Evolutionary conservation across 1,140 invertebrate genomes (phyloP).

Genomic region (Drosophila dunni): DNA sequence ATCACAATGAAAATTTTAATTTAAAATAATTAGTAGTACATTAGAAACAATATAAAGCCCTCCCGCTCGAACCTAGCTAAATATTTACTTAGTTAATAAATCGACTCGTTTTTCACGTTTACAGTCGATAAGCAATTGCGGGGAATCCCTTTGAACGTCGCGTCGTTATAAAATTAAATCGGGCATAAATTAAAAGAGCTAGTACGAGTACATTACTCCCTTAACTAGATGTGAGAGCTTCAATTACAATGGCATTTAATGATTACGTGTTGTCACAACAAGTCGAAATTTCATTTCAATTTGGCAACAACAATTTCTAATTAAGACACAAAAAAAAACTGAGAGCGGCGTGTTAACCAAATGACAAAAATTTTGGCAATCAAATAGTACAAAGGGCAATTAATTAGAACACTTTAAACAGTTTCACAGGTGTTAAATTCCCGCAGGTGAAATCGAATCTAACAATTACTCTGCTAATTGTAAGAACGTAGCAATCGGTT

Average conservation of each 20-base stretch:
- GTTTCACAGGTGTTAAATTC: slow-evolving; percentile 32
- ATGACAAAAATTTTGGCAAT: slow-evolving; percentile 32
- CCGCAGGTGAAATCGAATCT: neutral
- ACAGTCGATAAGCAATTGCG: neutral
- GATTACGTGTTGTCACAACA: neutral
- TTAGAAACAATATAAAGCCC: no score
- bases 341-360: slow-evolving; percentile 35
- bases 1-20: no score
- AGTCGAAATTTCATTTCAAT: slow-evolving; percentile 15
- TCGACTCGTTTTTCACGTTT: no score
- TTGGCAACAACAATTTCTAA: slow-evolving; percentile 38
- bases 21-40: no score
- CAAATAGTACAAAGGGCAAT: slow-evolving; percentile 35
- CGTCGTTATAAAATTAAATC: neutral
- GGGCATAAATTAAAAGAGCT: neutral
- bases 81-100: no score
- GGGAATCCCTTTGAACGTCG: slow-evolving; percentile 1
- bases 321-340: slow-evolving; percentile 19
- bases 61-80: no score
- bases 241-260: slow-evolving; percentile 4
- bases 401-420: slow-evolving; percentile 38
- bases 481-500: neutral
- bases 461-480: slow-evolving; percentile 25
- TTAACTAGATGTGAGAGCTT: neutral
- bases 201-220: neutral